Evolutionary conservation across 1,140 invertebrate genomes (phyloP), one percentile per base, ranked within the genome.

Genomic region (Zaprionus camerounensis): DNA sequence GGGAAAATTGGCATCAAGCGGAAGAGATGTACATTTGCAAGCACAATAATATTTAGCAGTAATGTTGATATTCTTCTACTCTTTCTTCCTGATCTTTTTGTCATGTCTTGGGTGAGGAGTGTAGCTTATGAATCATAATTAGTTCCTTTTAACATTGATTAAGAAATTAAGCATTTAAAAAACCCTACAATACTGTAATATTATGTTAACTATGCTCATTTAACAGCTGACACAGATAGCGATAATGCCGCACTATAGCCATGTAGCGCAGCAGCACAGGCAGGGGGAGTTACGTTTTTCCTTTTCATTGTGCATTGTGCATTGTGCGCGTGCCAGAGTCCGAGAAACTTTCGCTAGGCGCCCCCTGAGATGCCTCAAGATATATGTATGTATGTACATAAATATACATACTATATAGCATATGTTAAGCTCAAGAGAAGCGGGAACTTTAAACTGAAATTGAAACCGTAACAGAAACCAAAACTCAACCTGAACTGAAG

Each of bases 241-340:
- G 5, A 5, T 46, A 15, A 71, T 38, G 46, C 46, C 31, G 24
- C 55, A 34, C 2, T 11, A 9, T 7, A n/a, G 13, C 46, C 22
- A 12, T 15, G 17, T 13, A n/a, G 31, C 9, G 31, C 31, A 34
- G 31, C 31, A 3, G 31, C 31, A 9, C 9, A 11, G 9, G 31
- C 31, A 34, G 31, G 41, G 7, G 26, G n/a, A 34, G 46, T 46
- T 28, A 34, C 15, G 22, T 63, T 15, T 63, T 15, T 63, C 53
- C 53, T 41, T 70, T 75, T 57, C 70, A 59, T 81, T 74, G 67
- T 81, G 31, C 65, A 59, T 81, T 74, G 67, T 81, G 31, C 65
- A 75, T 82, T 74, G 75, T 81, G 41, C 15, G 31, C 82, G 65
- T 75, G 80, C 82, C 80, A 20, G 31, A 82, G 65, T 75, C 76